Conservation (phyloP, 2,888 invertebrate genomes). For the Lissonota sp. region DNA sequence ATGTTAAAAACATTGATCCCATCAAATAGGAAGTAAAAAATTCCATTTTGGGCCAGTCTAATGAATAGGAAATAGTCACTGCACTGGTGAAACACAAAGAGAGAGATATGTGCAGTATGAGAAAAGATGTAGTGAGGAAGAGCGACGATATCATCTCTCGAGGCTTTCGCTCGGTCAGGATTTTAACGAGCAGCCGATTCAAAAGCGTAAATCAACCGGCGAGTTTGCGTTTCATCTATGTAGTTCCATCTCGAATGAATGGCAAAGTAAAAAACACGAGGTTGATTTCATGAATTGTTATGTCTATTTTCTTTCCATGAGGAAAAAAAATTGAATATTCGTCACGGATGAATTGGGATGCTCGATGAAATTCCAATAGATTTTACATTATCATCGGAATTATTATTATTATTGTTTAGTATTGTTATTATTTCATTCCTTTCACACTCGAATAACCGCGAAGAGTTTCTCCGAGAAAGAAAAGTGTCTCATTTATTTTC, state of each 20-base stretch:
- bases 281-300: conserved; percentile 1
- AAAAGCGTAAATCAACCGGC: conserved; percentile 51
- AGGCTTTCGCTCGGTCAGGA: conserved; percentile 54
- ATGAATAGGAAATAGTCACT: background rate
- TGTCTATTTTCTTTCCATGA: background rate
- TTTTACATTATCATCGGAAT: background rate
- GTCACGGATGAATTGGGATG: conserved; percentile 23
- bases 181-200: conserved; percentile 55
- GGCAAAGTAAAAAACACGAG: background rate
- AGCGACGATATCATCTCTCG: conserved; percentile 44
- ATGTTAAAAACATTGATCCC: too few species aligned
- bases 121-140: conserved; percentile 5
- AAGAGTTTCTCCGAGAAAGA: conserved; percentile 67
- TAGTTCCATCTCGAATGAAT: background rate
- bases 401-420: background rate
- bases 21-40: background rate
- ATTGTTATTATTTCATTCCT: conserved; percentile 63
- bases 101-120: conserved; percentile 7
- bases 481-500: background rate
- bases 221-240: conserved; percentile 33
- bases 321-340: conserved; percentile 14
- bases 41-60: background rate
- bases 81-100: background rate
- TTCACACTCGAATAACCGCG: conserved; percentile 74
- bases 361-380: conserved; percentile 14